phyloP scores from a whole-genome alignment of 2,113 vertebrate species.

The Solea senegalensis region DNA sequence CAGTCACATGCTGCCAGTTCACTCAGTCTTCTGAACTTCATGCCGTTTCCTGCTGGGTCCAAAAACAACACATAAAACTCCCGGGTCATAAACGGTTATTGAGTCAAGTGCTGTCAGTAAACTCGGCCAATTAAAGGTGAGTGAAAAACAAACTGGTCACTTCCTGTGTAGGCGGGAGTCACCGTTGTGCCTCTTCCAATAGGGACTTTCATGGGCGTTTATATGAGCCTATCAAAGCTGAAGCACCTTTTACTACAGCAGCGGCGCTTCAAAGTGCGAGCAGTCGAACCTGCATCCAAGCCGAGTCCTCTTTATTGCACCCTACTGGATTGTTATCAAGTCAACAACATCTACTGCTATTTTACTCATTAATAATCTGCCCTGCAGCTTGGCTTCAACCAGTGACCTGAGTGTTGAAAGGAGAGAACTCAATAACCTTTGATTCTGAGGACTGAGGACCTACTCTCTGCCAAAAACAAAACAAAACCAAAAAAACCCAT shows the following conservation, averaged over 20 bases:
- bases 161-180: constrained; percentile 55
- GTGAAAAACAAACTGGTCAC: constrained; percentile 57
- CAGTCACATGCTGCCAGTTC: constrained; percentile 52
- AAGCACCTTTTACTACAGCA: constrained; percentile 52
- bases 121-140: constrained; percentile 59
- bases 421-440: constrained; percentile 61
- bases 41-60: constrained; percentile 39
- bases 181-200: constrained; percentile 39
- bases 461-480: constrained; percentile 9
- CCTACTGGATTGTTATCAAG: constrained; percentile 65
- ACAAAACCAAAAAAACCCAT: background rate
- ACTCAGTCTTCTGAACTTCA: constrained; percentile 43
- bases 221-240: constrained; percentile 60
- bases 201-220: constrained; percentile 43
- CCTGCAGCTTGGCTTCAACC: constrained; percentile 60
- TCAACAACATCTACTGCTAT: constrained; percentile 47
- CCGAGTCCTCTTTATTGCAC: constrained; percentile 64
- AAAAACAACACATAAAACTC: constrained; percentile 70
- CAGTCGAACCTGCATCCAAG: constrained; percentile 41
- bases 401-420: constrained; percentile 53
- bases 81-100: constrained; percentile 61
- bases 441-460: constrained; percentile 30
- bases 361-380: constrained; percentile 72
- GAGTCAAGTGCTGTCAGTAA: constrained; percentile 65
- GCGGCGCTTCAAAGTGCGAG: constrained; percentile 60